Conservation (phyloP, 2,888 invertebrate species). For the Toxonevra muliebris region DNA sequence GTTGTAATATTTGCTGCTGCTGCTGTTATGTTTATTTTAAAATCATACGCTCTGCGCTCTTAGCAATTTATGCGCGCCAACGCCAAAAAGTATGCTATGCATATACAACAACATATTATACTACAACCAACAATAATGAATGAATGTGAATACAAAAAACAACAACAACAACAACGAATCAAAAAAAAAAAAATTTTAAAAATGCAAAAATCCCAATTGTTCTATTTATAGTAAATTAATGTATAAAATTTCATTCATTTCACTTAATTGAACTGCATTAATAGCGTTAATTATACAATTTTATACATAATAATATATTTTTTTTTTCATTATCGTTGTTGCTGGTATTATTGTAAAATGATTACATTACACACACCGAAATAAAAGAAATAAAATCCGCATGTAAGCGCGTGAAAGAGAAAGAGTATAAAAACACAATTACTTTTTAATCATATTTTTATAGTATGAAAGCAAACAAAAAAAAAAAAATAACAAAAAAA, state of each 20-base stretch:
- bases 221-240: not conserved
- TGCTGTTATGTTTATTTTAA: too few species aligned
- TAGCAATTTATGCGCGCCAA: conserved; percentile 34
- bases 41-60: too few species aligned
- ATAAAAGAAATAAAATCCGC: too few species aligned
- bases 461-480: too few species aligned
- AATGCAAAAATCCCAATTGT: not conserved
- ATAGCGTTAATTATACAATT: conserved; percentile 36
- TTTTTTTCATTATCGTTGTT: too few species aligned
- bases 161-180: too few species aligned
- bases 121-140: not conserved
- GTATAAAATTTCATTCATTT: conserved; percentile 28
- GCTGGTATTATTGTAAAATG: too few species aligned
- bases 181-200: not conserved
- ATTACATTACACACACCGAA: too few species aligned
- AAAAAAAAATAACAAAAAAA: too few species aligned
- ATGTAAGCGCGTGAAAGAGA: not conserved
- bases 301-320: not conserved
- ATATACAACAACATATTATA: conserved; percentile 15
- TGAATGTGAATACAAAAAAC: not conserved
- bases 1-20: too few species aligned
- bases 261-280: conserved; percentile 46
- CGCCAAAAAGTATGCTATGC: conserved; percentile 35
- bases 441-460: too few species aligned
- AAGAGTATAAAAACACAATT: too few species aligned